Evolutionary conservation across 1,140 invertebrate species (phyloP), one percentile per base, ranked within the genome.

Genomic region (Aphaenogaster floridana): DNA sequence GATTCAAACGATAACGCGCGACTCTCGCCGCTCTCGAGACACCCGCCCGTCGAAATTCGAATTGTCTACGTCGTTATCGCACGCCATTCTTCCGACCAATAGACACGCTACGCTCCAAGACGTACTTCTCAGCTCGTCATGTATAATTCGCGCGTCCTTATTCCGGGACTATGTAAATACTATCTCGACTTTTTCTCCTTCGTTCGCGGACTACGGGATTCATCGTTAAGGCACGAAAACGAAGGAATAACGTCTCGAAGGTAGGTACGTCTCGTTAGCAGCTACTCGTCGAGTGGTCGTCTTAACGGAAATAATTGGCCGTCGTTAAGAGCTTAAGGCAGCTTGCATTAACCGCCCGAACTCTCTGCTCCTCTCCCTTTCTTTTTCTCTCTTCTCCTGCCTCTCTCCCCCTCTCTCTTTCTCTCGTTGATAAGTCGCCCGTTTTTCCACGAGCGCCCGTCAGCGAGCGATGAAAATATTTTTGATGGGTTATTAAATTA

Each of bases 401-500:
- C 28, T 76, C 28, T 84, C n/a, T 28, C 28, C 50, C 74, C 13
- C 50, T 28, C 36, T 39, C 9, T 8, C 13, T 39, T 68, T 86
- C 69, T 89, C 78, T 90, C 42, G 64, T 63, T 45, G 77, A 84
- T 80, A 79, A 42, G 11, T 54, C 61, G 17, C 6, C 48, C 66
- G 64, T 68, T 84, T 39, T n/a, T 52, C 50, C 48, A 36, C 48
- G 61, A 66, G 7, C 57, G 21, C 39, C 48, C 78, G 85, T 5
- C 64, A 52, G 69, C 15, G 64, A 86, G 21, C 77, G 86, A 86
- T 78, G 89, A 90, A 91, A 88, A 92, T 92, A 93, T 92, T 92
- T 93, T 93, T 90, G 92, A 94, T 92, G 93, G 93, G 92, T 94
- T 94, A 94, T 94, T 94, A 94, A 93, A 94, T 94, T 94, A 94